These are phyloP conservation scores for Epirrhoe alternata DNA, from an alignment of 2,888 invertebrate genomes.

Conservation along the genomic window DNA sequence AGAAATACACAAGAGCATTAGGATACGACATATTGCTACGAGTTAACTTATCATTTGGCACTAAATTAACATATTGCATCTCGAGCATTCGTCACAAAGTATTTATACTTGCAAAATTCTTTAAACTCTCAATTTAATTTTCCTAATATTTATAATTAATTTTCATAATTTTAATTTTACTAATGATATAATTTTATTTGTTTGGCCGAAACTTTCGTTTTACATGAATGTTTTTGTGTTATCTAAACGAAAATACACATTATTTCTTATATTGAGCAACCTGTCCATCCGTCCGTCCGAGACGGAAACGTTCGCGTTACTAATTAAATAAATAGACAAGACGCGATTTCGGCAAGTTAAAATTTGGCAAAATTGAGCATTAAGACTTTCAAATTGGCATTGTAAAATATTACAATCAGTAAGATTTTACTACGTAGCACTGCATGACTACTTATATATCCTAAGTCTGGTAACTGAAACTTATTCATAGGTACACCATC, in stretches of 20 bases:
- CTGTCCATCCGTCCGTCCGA: conserved; percentile 55
- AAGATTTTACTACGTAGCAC: conserved; percentile 72
- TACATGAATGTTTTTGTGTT: conserved; percentile 57
- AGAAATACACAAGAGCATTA: conserved; percentile 83
- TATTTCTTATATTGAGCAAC: conserved; percentile 77
- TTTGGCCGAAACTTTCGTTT: conserved; percentile 69
- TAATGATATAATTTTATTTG: conserved; percentile 69
- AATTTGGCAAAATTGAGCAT: conserved; percentile 86
- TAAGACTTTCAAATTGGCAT: conserved; percentile 79
- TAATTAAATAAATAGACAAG: conserved; percentile 74
- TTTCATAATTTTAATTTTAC: conserved; percentile 59
- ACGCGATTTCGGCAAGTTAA: conserved; percentile 79
- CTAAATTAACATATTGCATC: conserved; percentile 85
- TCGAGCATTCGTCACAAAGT: conserved; percentile 79
- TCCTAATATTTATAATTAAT: conserved; percentile 71
- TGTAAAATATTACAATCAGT: conserved; percentile 70
- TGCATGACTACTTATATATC: conserved; percentile 73
- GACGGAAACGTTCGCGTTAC: conserved; percentile 61
- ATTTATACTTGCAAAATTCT: conserved; percentile 73
- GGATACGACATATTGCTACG: conserved; percentile 83
- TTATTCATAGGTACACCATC: conserved; percentile 72
- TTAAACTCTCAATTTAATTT: conserved; percentile 68
- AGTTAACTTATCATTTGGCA: conserved; percentile 86
- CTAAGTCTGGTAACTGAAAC: conserved; percentile 82
- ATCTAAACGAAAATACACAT: conserved; percentile 64